These are phyloP conservation scores for Cyphomyrmex costatus DNA, from an alignment of 1,140 invertebrate species.

Conservation along the genomic window DNA sequence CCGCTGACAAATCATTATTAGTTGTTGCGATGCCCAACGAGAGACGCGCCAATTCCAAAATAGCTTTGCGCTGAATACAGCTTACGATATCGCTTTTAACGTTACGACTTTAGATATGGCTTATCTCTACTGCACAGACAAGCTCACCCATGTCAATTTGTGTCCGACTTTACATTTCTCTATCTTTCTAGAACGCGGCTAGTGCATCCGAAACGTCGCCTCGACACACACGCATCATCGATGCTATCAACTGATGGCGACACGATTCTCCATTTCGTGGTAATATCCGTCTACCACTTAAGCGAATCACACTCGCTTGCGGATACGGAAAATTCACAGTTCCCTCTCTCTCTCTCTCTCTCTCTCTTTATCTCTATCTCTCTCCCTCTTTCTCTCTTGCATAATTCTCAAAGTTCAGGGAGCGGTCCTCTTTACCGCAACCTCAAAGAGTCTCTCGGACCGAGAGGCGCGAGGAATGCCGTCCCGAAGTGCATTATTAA, in stretches of 20 bases:
- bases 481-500: constrained; percentile 73
- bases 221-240: neutral
- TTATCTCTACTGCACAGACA: constrained; percentile 25
- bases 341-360: neutral
- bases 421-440: constrained; percentile 26
- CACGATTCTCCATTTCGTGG: constrained; percentile 28
- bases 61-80: neutral
- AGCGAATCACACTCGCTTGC: neutral
- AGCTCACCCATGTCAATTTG: constrained; percentile 35
- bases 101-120: constrained; percentile 36
- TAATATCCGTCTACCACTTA: constrained; percentile 31
- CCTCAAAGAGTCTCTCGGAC: constrained; percentile 48
- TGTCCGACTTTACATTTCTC: constrained; percentile 43
- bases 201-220: neutral
- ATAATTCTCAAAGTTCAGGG: constrained; percentile 48
- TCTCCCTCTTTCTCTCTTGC: neutral
- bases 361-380: neutral
- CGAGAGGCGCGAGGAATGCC: constrained; percentile 48
- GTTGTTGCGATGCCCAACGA: constrained; percentile 37
- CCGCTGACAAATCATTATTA: constrained; percentile 67
- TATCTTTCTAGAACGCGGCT: constrained; percentile 35
- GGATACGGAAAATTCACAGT: constrained; percentile 44
- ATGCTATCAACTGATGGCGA: constrained; percentile 30
- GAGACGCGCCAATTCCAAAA: neutral
- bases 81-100: constrained; percentile 14